Conservation (phyloP, 2,888 invertebrate species). For the Pasiphila rectangulata region DNA sequence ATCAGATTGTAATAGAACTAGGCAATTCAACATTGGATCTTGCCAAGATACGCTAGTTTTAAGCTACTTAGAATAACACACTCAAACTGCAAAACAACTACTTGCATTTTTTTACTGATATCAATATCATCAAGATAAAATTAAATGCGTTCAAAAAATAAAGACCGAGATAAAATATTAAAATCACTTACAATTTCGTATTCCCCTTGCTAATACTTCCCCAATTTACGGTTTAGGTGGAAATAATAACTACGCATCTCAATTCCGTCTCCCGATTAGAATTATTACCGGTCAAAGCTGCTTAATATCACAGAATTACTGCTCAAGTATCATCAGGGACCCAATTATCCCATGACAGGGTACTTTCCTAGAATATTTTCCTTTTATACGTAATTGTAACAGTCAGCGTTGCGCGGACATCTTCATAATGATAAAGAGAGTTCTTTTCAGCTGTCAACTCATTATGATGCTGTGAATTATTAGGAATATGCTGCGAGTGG, state of each 20-base stretch:
- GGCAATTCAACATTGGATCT: no score
- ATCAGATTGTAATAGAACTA: no score
- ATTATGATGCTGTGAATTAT: conserved; percentile 26
- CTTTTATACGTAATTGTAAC: conserved; percentile 42
- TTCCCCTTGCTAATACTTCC: neutral
- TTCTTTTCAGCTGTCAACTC: conserved; percentile 33
- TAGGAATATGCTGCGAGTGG: conserved; percentile 6
- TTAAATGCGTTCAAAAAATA: no score
- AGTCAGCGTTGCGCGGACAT: conserved; percentile 48
- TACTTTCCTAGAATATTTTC: conserved; percentile 30
- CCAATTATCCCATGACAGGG: conserved; percentile 23
- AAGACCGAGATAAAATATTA: no score
- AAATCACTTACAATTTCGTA: no score
- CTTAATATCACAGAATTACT: conserved; percentile 15
- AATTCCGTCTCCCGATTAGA: conserved; percentile 1
- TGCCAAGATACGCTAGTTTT: no score
- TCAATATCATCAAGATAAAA: no score
- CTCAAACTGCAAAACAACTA: no score
- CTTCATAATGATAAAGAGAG: conserved; percentile 41
- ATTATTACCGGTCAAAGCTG: conserved; percentile 6
- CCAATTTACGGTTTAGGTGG: conserved; percentile 1
- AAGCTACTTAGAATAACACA: no score
- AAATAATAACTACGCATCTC: conserved; percentile 4
- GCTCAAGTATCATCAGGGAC: conserved; percentile 16
- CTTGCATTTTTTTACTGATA: no score